Base-by-base conservation (phyloP, 92 coral and sea anemone genomes). In the Chrysogorgia sp. region DNA sequence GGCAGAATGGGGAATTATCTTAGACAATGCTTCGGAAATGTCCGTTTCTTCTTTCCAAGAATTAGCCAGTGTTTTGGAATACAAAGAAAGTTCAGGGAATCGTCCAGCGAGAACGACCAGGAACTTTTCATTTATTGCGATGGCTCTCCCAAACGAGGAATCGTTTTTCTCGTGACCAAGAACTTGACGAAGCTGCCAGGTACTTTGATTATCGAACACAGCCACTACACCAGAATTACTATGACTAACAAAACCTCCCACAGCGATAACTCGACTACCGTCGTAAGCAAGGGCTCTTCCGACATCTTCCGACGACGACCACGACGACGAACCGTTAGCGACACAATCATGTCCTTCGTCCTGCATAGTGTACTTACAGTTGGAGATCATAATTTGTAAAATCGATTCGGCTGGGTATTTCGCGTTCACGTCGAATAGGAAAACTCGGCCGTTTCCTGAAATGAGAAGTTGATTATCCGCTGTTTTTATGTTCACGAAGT, bases 271-370 rank as follows among this genome's bases (percentile, higher is more conserved):
- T 13, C 85, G 47, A 22, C 53, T 52, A n/a, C 83, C 77, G 21
- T 77, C 32, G 23, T 89, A 79, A 40, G 84, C 86, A 14, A 84
- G 75, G 34, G 23, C 77, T n/a, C 85, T 74, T 26, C 80, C 83
- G 7, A 88, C 78, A n/a, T 50, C 35, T 56, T 89, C 90, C 60
- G 91, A 75, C 53, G 61, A 69, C 34, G 79, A 72, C 99, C 99
- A 96, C 10, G n/a, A n/a, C n/a, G n/a, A n/a, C n/a, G 59, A 48
- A 59, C 49, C 50, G 29, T 77, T 68, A 15, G 77, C 33, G 19
- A 26, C 25, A 65, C 96, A 92, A 24, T 62, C 35, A 10, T 53
- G 60, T 28, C 20, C 34, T 10, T 34, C 15, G n/a, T 59, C 65
- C 21, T 50, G 68, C 17, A 61, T 8, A 7, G 79, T 14, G 34